Evolutionary conservation across 2,113 vertebrate genomes (phyloP).

Genomic region (Corvus hawaiiensis): DNA sequence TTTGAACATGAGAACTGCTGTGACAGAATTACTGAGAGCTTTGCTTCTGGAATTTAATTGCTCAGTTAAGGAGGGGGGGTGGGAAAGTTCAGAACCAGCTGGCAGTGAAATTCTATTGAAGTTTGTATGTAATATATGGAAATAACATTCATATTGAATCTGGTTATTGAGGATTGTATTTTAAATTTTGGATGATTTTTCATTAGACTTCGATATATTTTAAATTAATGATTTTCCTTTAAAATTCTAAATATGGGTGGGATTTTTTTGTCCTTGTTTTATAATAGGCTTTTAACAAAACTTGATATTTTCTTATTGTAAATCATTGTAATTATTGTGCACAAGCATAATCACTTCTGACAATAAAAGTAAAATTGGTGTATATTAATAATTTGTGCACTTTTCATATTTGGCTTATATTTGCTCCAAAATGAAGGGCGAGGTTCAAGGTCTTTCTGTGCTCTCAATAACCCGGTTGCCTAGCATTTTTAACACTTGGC

Average conservation of each 20-base stretch:
- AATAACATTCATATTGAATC: background rate
- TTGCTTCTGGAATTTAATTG: constrained; percentile 28
- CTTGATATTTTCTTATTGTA: background rate
- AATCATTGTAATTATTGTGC: background rate
- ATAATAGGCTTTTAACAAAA: background rate
- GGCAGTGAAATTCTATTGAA: constrained; percentile 4
- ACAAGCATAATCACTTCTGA: background rate
- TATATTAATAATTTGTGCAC: background rate
- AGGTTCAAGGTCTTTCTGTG: constrained; percentile 3
- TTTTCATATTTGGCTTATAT: background rate
- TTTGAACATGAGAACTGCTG: constrained; percentile 33
- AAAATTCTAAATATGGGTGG: background rate
- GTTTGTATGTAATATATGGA: background rate
- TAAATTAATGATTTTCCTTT: background rate
- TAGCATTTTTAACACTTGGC: constrained; percentile 57
- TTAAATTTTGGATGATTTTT: constrained; percentile 9
- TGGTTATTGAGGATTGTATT: background rate
- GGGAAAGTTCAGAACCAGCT: background rate
- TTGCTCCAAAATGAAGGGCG: background rate
- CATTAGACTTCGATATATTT: background rate
- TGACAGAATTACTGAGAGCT: background rate
- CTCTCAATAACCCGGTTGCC: constrained; percentile 2
- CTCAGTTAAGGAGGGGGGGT: background rate
- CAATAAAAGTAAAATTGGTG: background rate
- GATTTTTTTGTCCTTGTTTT: background rate